Evolutionary conservation across 2,113 vertebrate genomes (phyloP).

Genomic region (Cyanoramphus novaezelandiae): DNA sequence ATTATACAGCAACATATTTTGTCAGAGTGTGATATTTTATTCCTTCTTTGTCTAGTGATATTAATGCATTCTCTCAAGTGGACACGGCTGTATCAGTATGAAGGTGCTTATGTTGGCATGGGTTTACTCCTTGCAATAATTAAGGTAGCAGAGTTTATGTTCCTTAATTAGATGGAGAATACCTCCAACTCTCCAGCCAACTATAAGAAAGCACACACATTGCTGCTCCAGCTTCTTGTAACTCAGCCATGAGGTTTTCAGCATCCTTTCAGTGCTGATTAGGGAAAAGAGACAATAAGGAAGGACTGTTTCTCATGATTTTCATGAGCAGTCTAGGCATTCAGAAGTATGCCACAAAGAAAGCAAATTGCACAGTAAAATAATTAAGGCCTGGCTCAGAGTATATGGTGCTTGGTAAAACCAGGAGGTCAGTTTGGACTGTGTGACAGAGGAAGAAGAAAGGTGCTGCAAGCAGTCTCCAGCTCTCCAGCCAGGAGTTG

Average conservation of each 20-base stretch:
- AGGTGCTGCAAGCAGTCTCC: not conserved
- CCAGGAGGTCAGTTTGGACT: not conserved
- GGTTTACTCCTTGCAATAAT: not conserved
- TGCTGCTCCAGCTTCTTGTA: not conserved
- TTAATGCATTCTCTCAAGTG: not conserved
- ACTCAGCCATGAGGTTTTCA: not conserved
- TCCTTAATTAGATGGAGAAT: conserved; percentile 7
- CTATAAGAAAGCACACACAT: not conserved
- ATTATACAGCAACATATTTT: not conserved
- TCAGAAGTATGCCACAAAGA: not conserved
- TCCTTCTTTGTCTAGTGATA: not conserved
- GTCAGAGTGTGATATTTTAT: not conserved
- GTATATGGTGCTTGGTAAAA: not conserved
- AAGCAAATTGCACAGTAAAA: not conserved
- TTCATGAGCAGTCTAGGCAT: not conserved
- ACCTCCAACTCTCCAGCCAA: not conserved
- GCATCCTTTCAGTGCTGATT: not conserved
- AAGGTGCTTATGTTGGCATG: not conserved
- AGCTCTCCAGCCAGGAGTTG: not conserved
- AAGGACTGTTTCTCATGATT: not conserved
- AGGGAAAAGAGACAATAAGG: not conserved
- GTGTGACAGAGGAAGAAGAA: not conserved
- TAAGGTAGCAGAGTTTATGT: conserved; percentile 11
- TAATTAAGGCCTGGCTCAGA: not conserved
- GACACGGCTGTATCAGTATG: not conserved